These are phyloP conservation scores for Hemitrygon akajei DNA, from an alignment of 2,797 vertebrate genomes.

Conservation along the genomic window DNA sequence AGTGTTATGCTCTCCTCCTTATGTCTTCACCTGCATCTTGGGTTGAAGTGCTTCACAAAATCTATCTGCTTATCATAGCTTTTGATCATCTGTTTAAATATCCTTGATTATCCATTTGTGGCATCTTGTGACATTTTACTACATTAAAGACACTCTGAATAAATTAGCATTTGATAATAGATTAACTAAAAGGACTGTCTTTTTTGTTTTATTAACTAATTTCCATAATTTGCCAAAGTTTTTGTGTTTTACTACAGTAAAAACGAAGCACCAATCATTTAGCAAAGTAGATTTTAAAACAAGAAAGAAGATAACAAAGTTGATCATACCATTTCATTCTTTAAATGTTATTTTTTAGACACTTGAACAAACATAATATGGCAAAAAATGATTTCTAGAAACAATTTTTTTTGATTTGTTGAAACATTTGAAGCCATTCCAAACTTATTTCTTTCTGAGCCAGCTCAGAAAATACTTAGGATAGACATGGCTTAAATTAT, in stretches of 20 bases:
- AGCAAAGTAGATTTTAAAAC: background rate
- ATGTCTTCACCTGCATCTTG: too few relatives aligned
- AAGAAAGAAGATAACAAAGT: background rate
- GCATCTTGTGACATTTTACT: too few relatives aligned
- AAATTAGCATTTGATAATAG: background rate
- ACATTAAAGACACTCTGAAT: too few relatives aligned
- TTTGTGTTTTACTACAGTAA: background rate
- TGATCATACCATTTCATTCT: background rate
- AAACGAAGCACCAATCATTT: background rate
- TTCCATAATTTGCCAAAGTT: background rate
- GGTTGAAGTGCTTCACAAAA: too few relatives aligned
- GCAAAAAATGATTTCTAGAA: background rate
- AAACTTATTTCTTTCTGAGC: background rate
- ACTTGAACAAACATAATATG: background rate
- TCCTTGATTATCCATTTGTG: too few relatives aligned
- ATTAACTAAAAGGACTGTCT: too few relatives aligned
- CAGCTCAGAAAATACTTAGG: background rate
- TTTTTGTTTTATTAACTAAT: background rate
- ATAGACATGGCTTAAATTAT: constrained; percentile 4
- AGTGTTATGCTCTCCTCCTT: background rate
- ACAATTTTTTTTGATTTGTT: background rate
- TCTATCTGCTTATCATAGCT: too few relatives aligned
- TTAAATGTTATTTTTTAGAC: background rate
- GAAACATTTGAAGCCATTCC: background rate
- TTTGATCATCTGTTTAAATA: too few relatives aligned